A percentile compares a stretch with the other conserved stretches of the same genome.
Conservation (phyloP, 1,140 invertebrate species). For the Polyergus mexicanus region DNA sequence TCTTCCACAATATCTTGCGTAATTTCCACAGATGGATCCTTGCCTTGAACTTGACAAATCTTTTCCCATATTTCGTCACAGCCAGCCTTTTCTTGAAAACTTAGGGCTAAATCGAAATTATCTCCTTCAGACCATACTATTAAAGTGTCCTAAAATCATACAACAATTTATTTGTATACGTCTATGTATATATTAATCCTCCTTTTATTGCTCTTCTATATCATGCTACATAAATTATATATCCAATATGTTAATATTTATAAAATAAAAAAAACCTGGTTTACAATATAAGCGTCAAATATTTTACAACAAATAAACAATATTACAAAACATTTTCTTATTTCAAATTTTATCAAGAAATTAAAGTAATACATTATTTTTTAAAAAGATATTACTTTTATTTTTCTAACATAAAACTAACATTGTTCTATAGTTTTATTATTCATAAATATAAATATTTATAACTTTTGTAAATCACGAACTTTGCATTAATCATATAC, state of each 20-base stretch:
- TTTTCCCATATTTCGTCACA: slow-evolving; percentile 99
- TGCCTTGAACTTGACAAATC: slow-evolving; percentile 99
- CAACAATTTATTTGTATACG: slow-evolving; percentile 16
- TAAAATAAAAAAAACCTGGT: neutral
- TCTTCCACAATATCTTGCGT: slow-evolving; percentile 99
- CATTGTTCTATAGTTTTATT: neutral
- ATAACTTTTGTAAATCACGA: neutral
- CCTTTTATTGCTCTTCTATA: no score
- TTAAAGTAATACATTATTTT: neutral
- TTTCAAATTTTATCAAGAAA: neutral
- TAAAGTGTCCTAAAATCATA: slow-evolving; percentile 93
- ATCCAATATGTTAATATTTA: neutral
- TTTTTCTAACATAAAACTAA: neutral
- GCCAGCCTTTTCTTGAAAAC: slow-evolving; percentile 99
- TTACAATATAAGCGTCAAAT: neutral
- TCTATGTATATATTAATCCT: neutral
- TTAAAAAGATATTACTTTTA: neutral
- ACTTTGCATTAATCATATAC: neutral
- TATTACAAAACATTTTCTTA: neutral
- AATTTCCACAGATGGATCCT: slow-evolving; percentile 98
- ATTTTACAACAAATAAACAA: slow-evolving; percentile 1
- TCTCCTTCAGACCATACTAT: slow-evolving; percentile 99
- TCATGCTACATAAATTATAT: slow-evolving; percentile 17
- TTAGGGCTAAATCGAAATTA: slow-evolving; percentile 99
- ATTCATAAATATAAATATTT: neutral